These are phyloP conservation scores for Harpagoxenus sublaevis DNA, from an alignment of 2,888 invertebrate species.

Conservation along the genomic window DNA sequence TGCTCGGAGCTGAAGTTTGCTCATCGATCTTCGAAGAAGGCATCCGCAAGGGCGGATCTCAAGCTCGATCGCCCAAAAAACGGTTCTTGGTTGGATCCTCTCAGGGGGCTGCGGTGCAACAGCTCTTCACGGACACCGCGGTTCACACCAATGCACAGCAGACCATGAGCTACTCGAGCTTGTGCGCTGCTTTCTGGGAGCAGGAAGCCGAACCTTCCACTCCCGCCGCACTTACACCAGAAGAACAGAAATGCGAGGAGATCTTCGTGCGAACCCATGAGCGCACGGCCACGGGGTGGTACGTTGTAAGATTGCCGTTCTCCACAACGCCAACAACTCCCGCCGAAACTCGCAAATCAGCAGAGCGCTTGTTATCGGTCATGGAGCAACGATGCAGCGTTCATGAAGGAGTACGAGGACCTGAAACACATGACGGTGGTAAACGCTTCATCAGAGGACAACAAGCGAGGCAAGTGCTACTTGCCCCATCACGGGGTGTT, in stretches of 20 bases:
- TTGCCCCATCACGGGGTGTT: background rate
- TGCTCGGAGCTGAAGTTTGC: background rate
- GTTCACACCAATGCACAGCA: accelerated
- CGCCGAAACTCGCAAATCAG: background rate
- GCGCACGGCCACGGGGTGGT: background rate
- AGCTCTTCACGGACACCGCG: too few relatives aligned
- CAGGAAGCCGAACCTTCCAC: background rate
- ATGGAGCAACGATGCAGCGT: background rate
- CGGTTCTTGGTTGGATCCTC: accelerated
- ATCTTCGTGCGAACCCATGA: too few relatives aligned
- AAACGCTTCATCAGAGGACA: background rate
- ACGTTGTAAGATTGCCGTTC: background rate
- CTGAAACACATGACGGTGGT: background rate
- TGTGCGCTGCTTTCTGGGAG: background rate
- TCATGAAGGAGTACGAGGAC: background rate
- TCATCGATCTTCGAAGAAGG: accelerated
- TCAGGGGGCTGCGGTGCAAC: background rate
- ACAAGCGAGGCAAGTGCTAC: background rate
- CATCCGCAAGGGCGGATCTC: background rate
- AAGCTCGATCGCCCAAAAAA: background rate
- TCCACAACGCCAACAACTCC: accelerated
- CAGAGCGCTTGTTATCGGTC: background rate
- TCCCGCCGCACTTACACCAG: background rate
- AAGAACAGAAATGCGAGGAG: background rate
- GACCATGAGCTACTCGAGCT: background rate